phyloP scores from a whole-genome alignment of 2,113 vertebrate species.

The Syngnathus typhle region DNA sequence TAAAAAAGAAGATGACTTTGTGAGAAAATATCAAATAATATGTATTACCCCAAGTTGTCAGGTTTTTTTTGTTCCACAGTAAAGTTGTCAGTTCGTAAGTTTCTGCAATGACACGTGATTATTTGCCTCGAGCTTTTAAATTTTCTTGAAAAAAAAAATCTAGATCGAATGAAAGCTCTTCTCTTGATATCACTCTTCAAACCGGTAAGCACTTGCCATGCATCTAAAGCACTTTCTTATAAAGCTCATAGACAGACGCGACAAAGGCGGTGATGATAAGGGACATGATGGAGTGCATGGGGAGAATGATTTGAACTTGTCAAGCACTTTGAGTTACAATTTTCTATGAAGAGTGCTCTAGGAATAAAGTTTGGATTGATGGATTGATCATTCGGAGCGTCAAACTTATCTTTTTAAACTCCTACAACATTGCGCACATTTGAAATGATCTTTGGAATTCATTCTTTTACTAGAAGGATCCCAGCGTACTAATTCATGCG shows the following conservation, averaged over 20 bases:
- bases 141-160: slow-evolving; percentile 54
- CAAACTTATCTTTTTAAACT: too few relatives aligned
- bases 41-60: neutral
- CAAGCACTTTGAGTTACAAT: too few relatives aligned
- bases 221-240: slow-evolving; percentile 1
- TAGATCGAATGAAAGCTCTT: slow-evolving; percentile 40
- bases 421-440: too few relatives aligned
- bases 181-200: slow-evolving; percentile 42
- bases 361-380: neutral
- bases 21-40: slow-evolving; percentile 6
- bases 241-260: neutral
- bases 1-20: neutral
- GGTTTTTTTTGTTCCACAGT: neutral
- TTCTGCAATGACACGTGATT: neutral
- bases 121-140: slow-evolving; percentile 46
- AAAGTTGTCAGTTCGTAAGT: slow-evolving; percentile 3
- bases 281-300: slow-evolving; percentile 12
- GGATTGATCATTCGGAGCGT: too few relatives aligned
- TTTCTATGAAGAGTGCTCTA: too few relatives aligned
- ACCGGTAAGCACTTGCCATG: slow-evolving; percentile 18
- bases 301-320: too few relatives aligned
- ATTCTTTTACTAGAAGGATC: neutral
- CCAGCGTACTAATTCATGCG: neutral
- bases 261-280: neutral
- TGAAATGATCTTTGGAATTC: too few relatives aligned